phyloP scores from a whole-genome alignment of 2,888 invertebrate genomes.

The Xanthorhoe spadicearia region DNA sequence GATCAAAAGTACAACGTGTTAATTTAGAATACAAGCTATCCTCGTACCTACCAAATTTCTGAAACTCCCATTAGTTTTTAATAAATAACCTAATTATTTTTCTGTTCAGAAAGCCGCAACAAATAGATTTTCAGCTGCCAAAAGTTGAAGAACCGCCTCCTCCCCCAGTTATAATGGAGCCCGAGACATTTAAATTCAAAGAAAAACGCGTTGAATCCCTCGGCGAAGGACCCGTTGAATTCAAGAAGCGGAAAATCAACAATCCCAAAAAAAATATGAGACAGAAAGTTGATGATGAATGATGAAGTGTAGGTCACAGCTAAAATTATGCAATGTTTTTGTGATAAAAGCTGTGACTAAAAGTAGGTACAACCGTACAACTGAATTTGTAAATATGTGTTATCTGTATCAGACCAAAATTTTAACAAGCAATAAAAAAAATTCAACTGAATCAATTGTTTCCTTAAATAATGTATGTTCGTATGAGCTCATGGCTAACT shows the following conservation, averaged over 20 bases:
- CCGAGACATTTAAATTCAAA: conserved; percentile 81
- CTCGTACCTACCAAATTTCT: too few relatives aligned
- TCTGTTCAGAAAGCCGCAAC: conserved; percentile 71
- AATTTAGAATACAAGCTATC: too few relatives aligned
- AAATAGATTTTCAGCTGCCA: conserved; percentile 90
- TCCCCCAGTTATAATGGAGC: conserved; percentile 78
- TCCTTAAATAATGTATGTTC: not conserved
- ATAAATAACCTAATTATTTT: not conserved
- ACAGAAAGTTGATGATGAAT: conserved; percentile 87
- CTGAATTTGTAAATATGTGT: conserved; percentile 3
- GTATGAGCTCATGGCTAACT: not conserved
- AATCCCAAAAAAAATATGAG: conserved; percentile 86
- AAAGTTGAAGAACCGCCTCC: conserved; percentile 70
- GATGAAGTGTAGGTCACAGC: conserved; percentile 34
- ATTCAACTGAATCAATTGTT: not conserved
- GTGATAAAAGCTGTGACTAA: not conserved
- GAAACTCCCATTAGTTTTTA: too few relatives aligned
- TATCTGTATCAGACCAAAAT: not conserved
- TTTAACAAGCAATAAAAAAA: not conserved
- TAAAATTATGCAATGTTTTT: not conserved
- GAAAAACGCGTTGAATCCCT: conserved; percentile 86
- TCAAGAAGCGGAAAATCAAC: conserved; percentile 89
- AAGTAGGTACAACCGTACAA: not conserved
- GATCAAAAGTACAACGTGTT: too few relatives aligned
- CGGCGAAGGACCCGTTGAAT: conserved; percentile 82